Evolutionary conservation across 1,140 invertebrate genomes (phyloP).

Genomic region (Hylaeus anthracinus): DNA sequence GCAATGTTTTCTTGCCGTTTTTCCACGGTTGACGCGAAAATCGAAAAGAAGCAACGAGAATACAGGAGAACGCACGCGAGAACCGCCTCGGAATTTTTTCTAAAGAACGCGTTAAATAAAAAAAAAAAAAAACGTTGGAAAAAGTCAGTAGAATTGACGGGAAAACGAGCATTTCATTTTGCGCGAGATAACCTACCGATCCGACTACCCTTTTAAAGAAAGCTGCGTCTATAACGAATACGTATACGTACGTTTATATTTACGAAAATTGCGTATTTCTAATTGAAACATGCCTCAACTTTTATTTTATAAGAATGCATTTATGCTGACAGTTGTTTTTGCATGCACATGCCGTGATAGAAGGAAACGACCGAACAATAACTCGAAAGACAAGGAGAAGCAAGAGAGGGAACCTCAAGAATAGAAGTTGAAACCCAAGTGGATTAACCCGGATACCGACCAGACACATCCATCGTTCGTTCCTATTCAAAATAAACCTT

Average conservation of each 20-base stretch:
- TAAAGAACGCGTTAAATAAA: neutral
- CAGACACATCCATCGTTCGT: conserved; percentile 41
- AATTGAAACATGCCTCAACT: too few relatives aligned
- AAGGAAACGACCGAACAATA: conserved; percentile 20
- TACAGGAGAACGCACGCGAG: neutral
- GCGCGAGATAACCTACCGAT: neutral
- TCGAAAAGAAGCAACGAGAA: neutral
- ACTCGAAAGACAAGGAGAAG: neutral
- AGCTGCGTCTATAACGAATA: too few relatives aligned
- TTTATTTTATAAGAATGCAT: neutral
- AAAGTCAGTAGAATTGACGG: neutral
- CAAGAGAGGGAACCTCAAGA: conserved; percentile 32
- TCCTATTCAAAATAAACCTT: conserved; percentile 46
- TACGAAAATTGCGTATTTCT: too few relatives aligned
- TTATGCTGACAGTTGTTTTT: neutral
- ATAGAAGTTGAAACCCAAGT: conserved; percentile 47
- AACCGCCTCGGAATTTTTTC: neutral
- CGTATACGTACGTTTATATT: too few relatives aligned
- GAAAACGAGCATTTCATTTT: neutral
- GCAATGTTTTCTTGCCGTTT: neutral
- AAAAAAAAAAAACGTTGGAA: neutral
- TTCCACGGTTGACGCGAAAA: conserved; percentile 11
- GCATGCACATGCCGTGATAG: too few relatives aligned
- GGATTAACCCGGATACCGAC: conserved; percentile 43
- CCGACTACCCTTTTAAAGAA: too few relatives aligned